Evolutionary conservation across 2,113 vertebrate species (phyloP), one percentile per base, ranked within the genome.

Genomic region (Sylvilagus bachmani): DNA sequence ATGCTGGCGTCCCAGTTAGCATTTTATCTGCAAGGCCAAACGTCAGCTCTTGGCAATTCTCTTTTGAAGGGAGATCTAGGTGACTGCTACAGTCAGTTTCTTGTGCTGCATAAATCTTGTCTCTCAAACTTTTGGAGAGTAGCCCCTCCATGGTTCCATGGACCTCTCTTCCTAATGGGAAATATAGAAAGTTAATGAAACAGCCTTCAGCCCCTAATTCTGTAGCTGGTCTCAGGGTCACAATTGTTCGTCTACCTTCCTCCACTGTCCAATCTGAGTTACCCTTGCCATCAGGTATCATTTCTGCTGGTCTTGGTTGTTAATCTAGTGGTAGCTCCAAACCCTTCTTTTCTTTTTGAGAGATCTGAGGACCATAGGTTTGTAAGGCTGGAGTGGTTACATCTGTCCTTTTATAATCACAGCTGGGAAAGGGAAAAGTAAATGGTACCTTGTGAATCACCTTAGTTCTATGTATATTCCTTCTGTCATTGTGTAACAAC

Each of bases 291-390:
- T 86, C 71, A 73, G 53, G 82, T 88, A 17, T 86, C 66, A 88
- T 84, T 84, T 87, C 73, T 92, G 33, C 38, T 88, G 29, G 55
- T 81, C 31, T 77, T 90, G 62, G 58, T 70, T 70, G 22, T 75
- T 89, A 91, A 62, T 31, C n/a, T 77, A 53, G 49, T 85, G 51
- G 22, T 86, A 24, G 84, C 80, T 51, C 79, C 62, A 95, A 33
- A 77, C 17, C n/a, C 49, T 96, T 49, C 38, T 86, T 81, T 93
- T 27, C 38, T 86, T 81, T 93, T 27, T 93, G 82, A 95, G 33
- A 55, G 10, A 10, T 90, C 74, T 80, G 67, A 91, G 70, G 86
- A 58, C 49, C 49, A 78, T 92, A 19, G 3, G 29, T 25, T 83
- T 82, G 25, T 89, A 27, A 90, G 83, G 36, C 16, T 66, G 13